A percentile compares a stretch with the other conserved stretches of the same genome.
Evolutionary conservation across 92 coral and sea anemone species (phyloP).

Genomic region (Chrysogorgia sp.): DNA sequence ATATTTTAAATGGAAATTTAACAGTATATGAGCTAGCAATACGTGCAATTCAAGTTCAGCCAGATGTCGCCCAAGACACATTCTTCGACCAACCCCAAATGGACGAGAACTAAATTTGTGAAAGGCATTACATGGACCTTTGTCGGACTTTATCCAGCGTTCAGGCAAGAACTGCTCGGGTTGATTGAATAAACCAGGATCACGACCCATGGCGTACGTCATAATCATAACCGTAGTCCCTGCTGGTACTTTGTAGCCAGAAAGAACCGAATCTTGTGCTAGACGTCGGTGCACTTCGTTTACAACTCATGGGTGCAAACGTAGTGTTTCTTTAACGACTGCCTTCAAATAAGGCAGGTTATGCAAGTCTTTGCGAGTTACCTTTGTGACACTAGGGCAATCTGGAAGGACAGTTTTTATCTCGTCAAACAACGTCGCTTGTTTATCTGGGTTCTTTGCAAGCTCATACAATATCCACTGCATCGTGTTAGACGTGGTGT

Average conservation of each 20-base stretch:
- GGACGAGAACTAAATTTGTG: neutral
- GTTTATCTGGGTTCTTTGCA: neutral
- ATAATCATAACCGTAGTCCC: neutral
- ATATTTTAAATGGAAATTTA: neutral
- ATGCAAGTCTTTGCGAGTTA: neutral
- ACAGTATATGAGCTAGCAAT: neutral
- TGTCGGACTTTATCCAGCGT: neutral
- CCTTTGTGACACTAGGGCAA: neutral
- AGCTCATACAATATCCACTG: neutral
- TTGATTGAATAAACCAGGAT: neutral
- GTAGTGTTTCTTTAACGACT: neutral
- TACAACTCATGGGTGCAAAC: neutral
- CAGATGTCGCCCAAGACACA: conserved; percentile 1
- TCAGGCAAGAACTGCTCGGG: neutral
- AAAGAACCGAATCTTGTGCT: neutral
- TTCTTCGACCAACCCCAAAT: conserved; percentile 12
- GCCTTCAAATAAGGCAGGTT: neutral
- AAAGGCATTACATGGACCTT: neutral
- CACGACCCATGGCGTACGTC: neutral
- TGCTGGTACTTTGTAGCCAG: conserved; percentile 1
- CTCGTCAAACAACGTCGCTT: neutral
- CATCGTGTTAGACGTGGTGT: neutral
- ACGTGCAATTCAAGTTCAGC: neutral
- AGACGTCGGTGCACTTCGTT: neutral
- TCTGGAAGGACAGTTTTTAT: neutral